Base-by-base conservation (phyloP, 2,113 vertebrate genomes). In the Megaceryle torquata region DNA sequence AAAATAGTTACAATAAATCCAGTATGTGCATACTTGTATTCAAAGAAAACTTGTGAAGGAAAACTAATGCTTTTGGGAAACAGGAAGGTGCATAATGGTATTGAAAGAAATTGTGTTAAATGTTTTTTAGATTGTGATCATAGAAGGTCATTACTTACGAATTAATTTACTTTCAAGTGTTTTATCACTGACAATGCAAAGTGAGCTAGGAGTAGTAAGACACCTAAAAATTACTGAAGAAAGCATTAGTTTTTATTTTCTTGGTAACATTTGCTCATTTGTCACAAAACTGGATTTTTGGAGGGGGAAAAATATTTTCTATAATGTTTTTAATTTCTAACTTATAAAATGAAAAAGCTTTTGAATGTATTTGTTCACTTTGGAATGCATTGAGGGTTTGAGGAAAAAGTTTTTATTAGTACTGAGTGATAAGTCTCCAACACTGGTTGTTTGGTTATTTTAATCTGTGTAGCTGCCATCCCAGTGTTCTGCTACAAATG, bases 381-480 rank as follows among this genome's bases (percentile, higher is more conserved):
- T 84, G 56, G 68, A 74, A 50, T 70, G 35, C 24, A n/a, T 39
- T 54, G 71, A 46, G 25, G 9, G 50, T 75, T 79, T 71, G 53
- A 89, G 31, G 50, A 57, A 35, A 22, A 57, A 16, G 13, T 33
- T 82, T 84, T 37, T 46, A 10, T 60, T 37, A 9, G 50, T 69
- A 22, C 9, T 69, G 4, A 53, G 13, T 43, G 51, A 43, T 51
- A 69, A 78, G 76, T 79, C n/a, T 1, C 68, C n/a, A 69, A 19
- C 25, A 29, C 20, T 29, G 33, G 10, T 57, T 93, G 57, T 24
- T 93, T 29, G 33, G 10, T 57, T 93, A 54, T 24, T 93, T 86
- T 89, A 63, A 56, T 87, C 41, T 64, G 8, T 31, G 33, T 91
- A 99, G 99, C 96, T 99, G 43, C 98, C 98, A 3, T 88, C 94